These are phyloP conservation scores for Xerus inauris DNA, from an alignment of 2,113 vertebrate species.

Conservation along the genomic window DNA sequence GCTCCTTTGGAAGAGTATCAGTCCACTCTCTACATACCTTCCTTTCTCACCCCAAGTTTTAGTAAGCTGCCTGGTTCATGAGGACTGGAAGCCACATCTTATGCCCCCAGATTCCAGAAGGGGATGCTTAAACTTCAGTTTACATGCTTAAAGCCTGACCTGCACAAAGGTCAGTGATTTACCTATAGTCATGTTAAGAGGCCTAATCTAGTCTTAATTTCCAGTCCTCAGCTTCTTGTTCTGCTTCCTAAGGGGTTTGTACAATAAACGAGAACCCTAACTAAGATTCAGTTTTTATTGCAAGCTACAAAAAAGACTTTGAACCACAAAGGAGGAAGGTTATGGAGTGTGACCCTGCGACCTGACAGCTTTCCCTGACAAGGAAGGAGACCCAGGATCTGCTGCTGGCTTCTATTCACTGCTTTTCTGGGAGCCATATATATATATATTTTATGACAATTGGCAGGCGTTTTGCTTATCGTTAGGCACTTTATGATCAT, in stretches of 20 bases:
- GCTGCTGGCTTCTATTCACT: background rate
- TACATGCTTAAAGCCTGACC: background rate
- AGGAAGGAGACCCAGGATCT: background rate
- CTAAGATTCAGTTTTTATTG: background rate
- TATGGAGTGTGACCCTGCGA: background rate
- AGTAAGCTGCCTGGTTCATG: background rate
- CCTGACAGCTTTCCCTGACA: background rate
- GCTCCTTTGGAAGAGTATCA: background rate
- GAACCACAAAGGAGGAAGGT: background rate
- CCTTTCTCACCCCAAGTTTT: background rate
- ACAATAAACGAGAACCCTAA: rapidly evolving
- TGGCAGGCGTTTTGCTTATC: background rate
- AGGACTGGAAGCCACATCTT: background rate
- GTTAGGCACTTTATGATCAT: background rate
- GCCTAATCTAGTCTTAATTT: background rate
- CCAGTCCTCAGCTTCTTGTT: background rate
- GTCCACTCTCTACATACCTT: background rate
- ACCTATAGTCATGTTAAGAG: background rate
- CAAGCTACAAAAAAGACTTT: conserved; percentile 3
- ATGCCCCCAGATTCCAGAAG: background rate
- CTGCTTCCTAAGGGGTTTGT: background rate
- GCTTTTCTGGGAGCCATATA: background rate
- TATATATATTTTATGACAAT: conserved; percentile 10
- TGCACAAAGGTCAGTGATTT: background rate
- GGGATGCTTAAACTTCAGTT: background rate